Evolutionary conservation across 2,113 vertebrate species (phyloP).

Genomic region (Antennarius striatus): DNA sequence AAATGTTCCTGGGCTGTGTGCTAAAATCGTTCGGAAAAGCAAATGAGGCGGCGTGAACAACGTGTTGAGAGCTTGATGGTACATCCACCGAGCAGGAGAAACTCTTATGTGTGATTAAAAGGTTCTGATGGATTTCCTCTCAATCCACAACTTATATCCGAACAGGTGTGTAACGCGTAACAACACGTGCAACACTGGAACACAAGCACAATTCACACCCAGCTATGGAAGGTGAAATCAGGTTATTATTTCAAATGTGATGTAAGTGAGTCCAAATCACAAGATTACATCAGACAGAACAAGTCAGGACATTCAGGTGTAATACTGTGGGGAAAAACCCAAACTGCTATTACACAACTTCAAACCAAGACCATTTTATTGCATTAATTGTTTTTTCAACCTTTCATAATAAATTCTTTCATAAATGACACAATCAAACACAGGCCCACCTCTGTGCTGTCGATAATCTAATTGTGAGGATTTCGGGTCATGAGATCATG

Average conservation of each 20-base stretch:
- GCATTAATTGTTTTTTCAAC: too few relatives aligned
- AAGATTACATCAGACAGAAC: slow-evolving; percentile 23
- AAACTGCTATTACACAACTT: too few relatives aligned
- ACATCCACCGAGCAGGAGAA: slow-evolving; percentile 27
- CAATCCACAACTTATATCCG: slow-evolving; percentile 11
- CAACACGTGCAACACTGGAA: slow-evolving; percentile 28
- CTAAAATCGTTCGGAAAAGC: slow-evolving; percentile 36
- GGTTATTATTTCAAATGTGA: slow-evolving; percentile 43
- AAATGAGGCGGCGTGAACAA: slow-evolving; percentile 53
- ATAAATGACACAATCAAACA: too few relatives aligned
- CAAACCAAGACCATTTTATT: too few relatives aligned
- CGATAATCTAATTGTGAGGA: slow-evolving; percentile 4
- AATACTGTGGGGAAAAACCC: too few relatives aligned
- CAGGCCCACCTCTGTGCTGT: background rate
- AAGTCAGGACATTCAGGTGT: background rate
- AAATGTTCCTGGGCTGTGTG: slow-evolving; percentile 21
- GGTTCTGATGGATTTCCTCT: slow-evolving; percentile 53
- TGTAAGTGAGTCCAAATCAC: slow-evolving; percentile 25
- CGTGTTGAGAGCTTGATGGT: slow-evolving; percentile 37
- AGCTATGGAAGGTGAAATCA: background rate
- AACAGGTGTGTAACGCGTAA: slow-evolving; percentile 19
- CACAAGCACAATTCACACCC: slow-evolving; percentile 5
- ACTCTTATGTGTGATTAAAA: slow-evolving; percentile 37
- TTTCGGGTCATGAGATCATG: slow-evolving; percentile 8
- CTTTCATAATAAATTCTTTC: too few relatives aligned